Evolutionary conservation across 2,797 vertebrate species (phyloP).

Genomic region (Epinephelus awoara): DNA sequence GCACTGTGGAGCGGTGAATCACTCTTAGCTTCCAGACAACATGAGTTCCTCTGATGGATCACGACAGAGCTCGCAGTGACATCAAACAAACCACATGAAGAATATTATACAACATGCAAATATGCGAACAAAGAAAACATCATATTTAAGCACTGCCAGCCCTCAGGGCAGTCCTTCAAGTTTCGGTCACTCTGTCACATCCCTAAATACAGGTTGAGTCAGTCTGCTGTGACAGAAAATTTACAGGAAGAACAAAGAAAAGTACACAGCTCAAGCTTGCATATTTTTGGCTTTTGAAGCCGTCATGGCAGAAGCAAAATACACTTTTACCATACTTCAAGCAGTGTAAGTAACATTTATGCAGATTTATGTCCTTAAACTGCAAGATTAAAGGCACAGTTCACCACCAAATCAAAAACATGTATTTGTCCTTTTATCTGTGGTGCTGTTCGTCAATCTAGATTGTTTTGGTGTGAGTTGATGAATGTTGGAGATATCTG

Average conservation of each 20-base stretch:
- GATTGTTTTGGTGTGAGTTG: no score
- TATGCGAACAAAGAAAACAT: constrained; percentile 30
- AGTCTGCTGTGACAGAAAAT: constrained; percentile 1
- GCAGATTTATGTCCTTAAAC: background rate
- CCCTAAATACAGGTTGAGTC: constrained; percentile 30
- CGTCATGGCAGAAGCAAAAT: background rate
- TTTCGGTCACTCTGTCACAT: constrained; percentile 18
- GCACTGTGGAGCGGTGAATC: constrained; percentile 20
- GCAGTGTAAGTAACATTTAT: background rate
- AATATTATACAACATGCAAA: constrained; percentile 24
- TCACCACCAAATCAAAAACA: no score
- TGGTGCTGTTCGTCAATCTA: no score
- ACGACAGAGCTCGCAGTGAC: constrained; percentile 2
- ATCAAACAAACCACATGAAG: constrained; percentile 23
- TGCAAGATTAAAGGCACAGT: background rate
- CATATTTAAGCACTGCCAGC: background rate
- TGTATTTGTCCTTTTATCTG: no score
- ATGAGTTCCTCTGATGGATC: constrained; percentile 19
- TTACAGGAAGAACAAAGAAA: background rate
- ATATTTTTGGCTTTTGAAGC: background rate
- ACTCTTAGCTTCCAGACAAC: constrained; percentile 22
- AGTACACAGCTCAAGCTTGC: background rate
- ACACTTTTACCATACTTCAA: background rate
- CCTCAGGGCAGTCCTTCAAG: background rate
- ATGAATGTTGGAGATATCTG: no score